Conservation (phyloP, 2,797 vertebrate species). For the Clamator glandarius region DNA sequence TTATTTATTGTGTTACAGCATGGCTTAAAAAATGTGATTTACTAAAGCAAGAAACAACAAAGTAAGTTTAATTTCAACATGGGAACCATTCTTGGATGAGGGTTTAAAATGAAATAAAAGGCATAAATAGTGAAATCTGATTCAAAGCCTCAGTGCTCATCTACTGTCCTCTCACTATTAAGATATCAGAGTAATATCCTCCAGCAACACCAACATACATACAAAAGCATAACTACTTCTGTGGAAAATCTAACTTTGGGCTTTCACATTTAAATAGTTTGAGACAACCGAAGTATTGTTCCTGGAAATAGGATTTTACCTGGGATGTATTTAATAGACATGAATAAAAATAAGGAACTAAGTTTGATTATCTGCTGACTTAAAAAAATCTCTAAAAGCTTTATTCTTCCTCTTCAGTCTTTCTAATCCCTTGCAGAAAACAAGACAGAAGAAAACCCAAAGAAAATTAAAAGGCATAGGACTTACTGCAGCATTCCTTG, state of each 20-base stretch:
- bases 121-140: neutral
- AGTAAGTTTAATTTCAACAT: neutral
- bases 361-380: neutral
- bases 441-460: neutral
- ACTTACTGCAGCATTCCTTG: neutral
- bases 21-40: neutral
- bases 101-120: neutral
- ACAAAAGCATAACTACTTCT: neutral
- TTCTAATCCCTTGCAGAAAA: neutral
- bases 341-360: conserved; percentile 13
- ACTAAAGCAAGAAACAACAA: neutral
- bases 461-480: neutral
- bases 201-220: conserved; percentile 6
- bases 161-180: conserved; percentile 5
- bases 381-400: neutral
- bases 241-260: conserved; percentile 30
- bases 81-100: neutral
- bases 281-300: conserved; percentile 3
- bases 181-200: conserved; percentile 16
- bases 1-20: neutral
- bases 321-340: conserved; percentile 19
- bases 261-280: conserved; percentile 22
- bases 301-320: conserved; percentile 38
- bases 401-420: neutral
- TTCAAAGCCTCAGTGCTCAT: neutral